phyloP scores from a whole-genome alignment of 2,888 invertebrate genomes.

The Catocala fraxini region DNA sequence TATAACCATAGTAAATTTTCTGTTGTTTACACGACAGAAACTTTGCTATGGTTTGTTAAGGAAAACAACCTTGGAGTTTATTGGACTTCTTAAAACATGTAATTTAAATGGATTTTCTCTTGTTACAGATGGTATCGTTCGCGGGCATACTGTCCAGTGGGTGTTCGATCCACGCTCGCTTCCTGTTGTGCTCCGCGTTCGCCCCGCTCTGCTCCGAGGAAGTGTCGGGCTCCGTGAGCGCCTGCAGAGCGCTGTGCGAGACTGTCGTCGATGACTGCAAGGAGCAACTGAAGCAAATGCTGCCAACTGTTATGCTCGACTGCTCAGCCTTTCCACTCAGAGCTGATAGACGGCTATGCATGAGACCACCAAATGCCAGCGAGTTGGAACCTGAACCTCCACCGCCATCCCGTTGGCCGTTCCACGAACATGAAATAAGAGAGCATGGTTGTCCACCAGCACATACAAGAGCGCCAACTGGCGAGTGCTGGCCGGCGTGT shows the following conservation, averaged over 20 bases:
- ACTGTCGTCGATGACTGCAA: slow-evolving; percentile 91
- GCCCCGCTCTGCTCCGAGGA: slow-evolving; percentile 97
- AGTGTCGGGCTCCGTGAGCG: slow-evolving; percentile 94
- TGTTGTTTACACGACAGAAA: no score
- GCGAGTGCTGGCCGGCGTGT: slow-evolving; percentile 90
- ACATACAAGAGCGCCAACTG: slow-evolving; percentile 86
- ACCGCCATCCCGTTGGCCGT: slow-evolving; percentile 79
- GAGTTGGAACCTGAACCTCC: slow-evolving; percentile 79
- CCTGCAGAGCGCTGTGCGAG: slow-evolving; percentile 95
- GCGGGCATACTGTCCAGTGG: slow-evolving; percentile 92
- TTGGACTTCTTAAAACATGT: neutral
- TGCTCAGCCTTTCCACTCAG: slow-evolving; percentile 94
- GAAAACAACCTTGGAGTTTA: no score
- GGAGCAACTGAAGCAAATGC: slow-evolving; percentile 91
- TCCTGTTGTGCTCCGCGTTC: slow-evolving; percentile 96
- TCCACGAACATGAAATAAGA: slow-evolving; percentile 67
- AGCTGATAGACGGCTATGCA: slow-evolving; percentile 91
- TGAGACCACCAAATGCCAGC: slow-evolving; percentile 89
- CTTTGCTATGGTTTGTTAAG: no score
- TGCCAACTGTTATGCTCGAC: slow-evolving; percentile 91
- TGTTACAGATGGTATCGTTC: slow-evolving; percentile 90
- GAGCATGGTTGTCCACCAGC: slow-evolving; percentile 88
- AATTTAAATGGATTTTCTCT: slow-evolving; percentile 56
- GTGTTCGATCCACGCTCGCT: slow-evolving; percentile 93
- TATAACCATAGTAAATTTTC: no score